Conservation (phyloP, 2,113 vertebrate species). For the Lophochroa leadbeateri region DNA sequence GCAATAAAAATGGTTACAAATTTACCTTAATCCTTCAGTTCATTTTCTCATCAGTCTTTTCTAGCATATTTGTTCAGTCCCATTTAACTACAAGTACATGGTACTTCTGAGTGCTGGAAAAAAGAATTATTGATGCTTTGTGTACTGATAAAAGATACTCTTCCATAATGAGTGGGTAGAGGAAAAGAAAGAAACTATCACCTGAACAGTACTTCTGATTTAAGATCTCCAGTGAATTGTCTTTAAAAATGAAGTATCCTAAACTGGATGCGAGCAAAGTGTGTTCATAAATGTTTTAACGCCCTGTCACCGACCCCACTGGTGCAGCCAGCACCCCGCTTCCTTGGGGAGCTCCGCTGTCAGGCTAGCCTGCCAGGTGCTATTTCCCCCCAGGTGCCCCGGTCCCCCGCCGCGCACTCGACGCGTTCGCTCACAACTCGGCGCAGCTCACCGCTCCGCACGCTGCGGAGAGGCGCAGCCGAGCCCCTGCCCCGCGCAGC, state of each 20-base stretch:
- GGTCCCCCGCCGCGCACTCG: neutral
- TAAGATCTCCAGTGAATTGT: neutral
- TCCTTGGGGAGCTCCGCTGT: neutral
- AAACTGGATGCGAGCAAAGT: neutral
- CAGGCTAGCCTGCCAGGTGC: neutral
- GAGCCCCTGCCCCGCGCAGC: neutral
- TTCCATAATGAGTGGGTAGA: neutral
- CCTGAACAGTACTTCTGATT: neutral
- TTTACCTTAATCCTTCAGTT: neutral
- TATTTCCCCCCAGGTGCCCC: neutral
- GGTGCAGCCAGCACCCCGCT: neutral
- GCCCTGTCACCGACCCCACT: neutral
- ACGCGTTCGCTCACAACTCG: neutral
- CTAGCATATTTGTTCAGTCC: neutral
- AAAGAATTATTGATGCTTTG: neutral
- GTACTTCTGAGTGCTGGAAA: neutral
- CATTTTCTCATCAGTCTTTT: neutral
- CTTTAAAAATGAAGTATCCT: neutral
- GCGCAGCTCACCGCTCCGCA: neutral
- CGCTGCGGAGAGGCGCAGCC: neutral
- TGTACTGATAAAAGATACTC: neutral
- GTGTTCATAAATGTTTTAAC: neutral
- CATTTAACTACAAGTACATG: neutral
- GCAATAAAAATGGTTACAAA: neutral
- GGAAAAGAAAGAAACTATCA: neutral